Evolutionary conservation across 2,888 invertebrate genomes (phyloP).

Genomic region (Pseudococcus jackbeardsleyi): DNA sequence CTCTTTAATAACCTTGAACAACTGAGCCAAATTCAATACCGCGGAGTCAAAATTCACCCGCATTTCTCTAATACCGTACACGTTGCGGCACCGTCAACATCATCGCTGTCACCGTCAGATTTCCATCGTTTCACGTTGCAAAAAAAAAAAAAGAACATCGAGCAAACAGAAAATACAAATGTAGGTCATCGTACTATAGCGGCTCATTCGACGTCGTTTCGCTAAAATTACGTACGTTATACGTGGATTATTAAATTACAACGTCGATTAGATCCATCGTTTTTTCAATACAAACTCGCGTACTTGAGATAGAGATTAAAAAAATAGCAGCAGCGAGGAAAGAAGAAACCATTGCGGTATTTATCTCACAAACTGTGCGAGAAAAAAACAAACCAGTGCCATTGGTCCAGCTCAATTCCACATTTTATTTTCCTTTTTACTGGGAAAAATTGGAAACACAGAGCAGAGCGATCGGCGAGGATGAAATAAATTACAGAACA

Average conservation of each 20-base stretch:
- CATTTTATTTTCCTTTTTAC: not conserved
- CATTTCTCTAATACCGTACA: not conserved
- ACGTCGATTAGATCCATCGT: not conserved
- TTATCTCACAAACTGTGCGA: not conserved
- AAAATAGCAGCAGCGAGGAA: not conserved
- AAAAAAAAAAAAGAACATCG: not conserved
- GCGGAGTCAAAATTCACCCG: not conserved
- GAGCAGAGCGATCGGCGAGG: not conserved
- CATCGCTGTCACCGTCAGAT: not conserved
- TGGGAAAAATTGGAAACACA: not conserved
- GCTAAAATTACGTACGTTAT: not conserved
- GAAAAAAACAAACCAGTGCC: not conserved
- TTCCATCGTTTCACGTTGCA: not conserved
- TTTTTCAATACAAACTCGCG: not conserved
- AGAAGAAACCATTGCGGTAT: not conserved
- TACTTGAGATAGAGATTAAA: not conserved
- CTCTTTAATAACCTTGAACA: not conserved
- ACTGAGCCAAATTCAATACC: not conserved
- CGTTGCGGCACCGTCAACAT: not conserved
- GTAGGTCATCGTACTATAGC: slow-evolving; percentile 6
- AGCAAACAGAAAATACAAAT: not conserved
- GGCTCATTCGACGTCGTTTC: slow-evolving; percentile 6
- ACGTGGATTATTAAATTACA: slow-evolving; percentile 12
- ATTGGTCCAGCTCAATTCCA: not conserved
- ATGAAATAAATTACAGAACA: not conserved